These are phyloP conservation scores for Halcyon badia DNA, from an alignment of 2,797 vertebrate genomes.

Conservation along the genomic window DNA sequence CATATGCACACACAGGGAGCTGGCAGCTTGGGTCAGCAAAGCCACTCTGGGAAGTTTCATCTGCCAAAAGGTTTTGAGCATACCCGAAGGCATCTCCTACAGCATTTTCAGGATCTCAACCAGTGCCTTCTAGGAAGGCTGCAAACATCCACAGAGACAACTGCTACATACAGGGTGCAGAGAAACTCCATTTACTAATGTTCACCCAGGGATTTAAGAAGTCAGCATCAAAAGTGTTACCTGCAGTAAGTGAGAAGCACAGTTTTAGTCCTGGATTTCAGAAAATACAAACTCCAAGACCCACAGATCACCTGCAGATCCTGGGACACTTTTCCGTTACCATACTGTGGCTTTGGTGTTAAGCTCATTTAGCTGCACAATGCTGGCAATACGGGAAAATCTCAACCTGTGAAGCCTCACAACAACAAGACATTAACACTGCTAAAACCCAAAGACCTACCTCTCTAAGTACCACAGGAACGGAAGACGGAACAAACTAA, in stretches of 20 bases:
- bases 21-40: fast-evolving
- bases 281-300: neutral
- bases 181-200: fast-evolving
- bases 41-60: fast-evolving
- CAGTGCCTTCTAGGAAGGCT: neutral
- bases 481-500: neutral
- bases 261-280: neutral
- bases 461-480: neutral
- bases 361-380: neutral
- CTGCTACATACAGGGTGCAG: neutral
- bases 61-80: neutral
- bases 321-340: neutral
- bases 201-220: neutral
- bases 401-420: neutral
- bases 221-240: neutral
- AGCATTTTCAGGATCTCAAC: neutral
- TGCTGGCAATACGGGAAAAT: neutral
- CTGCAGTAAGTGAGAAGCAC: neutral
- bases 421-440: neutral
- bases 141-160: fast-evolving
- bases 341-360: fast-evolving
- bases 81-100: neutral
- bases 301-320: neutral
- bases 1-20: fast-evolving
- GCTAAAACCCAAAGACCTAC: neutral